Conservation (phyloP, 1,140 invertebrate species). For the Leucophenga varia region DNA sequence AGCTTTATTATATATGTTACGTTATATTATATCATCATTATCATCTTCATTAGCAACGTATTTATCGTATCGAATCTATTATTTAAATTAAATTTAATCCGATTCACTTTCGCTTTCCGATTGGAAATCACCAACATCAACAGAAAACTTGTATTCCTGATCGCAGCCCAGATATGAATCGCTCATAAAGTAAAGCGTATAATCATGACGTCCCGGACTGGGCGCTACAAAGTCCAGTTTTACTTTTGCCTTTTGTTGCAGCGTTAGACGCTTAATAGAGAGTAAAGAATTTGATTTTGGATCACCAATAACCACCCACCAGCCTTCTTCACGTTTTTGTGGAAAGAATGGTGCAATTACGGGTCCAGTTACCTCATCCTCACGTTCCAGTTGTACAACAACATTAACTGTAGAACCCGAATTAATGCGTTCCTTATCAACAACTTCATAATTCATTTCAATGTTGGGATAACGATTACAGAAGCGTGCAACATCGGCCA, state of each 20-base stretch:
- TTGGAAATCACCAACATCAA: constrained; percentile 75
- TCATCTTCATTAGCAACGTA: no score
- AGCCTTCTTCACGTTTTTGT: constrained; percentile 97
- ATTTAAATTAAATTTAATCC: constrained; percentile 44
- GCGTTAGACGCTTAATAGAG: constrained; percentile 92
- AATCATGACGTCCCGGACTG: constrained; percentile 78
- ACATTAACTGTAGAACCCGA: constrained; percentile 84
- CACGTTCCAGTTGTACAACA: constrained; percentile 89
- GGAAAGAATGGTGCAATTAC: constrained; percentile 98
- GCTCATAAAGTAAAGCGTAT: constrained; percentile 98
- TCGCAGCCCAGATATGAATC: constrained; percentile 98
- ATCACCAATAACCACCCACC: constrained; percentile 99
- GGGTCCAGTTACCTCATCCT: constrained; percentile 94
- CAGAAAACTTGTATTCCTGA: constrained; percentile 89
- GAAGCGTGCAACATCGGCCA: constrained; percentile 96
- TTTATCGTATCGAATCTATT: constrained; percentile 10
- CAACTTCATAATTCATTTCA: constrained; percentile 91
- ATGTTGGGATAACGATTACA: constrained; percentile 99
- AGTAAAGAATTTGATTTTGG: constrained; percentile 90
- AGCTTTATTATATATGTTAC: no score
- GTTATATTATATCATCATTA: no score
- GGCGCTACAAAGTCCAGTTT: constrained; percentile 96
- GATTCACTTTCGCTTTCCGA: constrained; percentile 64
- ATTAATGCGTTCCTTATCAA: constrained; percentile 76
- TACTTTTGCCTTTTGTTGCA: constrained; percentile 92